A percentile compares a stretch with the other conserved stretches of the same genome.
Conservation (phyloP, 2,113 vertebrate species). For the Clupea harengus region DNA sequence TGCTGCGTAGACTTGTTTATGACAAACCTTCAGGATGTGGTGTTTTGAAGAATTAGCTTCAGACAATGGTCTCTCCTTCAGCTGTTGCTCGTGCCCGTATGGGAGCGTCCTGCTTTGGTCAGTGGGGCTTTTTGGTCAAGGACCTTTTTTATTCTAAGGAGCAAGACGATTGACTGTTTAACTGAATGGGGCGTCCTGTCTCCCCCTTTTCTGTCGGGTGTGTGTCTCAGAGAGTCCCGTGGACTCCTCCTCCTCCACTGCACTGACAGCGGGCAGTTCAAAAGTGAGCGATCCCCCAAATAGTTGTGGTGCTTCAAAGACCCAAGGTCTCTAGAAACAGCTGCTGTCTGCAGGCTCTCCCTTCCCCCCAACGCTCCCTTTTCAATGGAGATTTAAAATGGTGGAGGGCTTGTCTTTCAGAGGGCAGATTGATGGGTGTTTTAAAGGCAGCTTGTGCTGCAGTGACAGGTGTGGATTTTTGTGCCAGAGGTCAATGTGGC, state of each 20-base stretch:
- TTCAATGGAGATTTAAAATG: constrained; percentile 40
- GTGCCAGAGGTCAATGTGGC: constrained; percentile 30
- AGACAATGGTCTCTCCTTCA: background rate
- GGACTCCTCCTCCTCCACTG: background rate
- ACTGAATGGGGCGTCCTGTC: background rate
- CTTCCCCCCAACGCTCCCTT: background rate
- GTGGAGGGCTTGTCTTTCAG: constrained; percentile 37
- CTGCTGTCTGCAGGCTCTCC: constrained; percentile 51
- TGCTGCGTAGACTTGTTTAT: background rate
- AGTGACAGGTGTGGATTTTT: constrained; percentile 43
- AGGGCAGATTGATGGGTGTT: constrained; percentile 18
- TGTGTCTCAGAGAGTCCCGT: background rate
- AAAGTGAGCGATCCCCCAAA: constrained; percentile 22
- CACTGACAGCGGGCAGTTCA: constrained; percentile 16
- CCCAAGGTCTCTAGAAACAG: constrained; percentile 46
- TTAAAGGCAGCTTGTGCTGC: constrained; percentile 39
- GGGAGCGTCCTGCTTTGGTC: background rate
- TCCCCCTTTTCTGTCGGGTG: background rate
- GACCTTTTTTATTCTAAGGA: background rate
- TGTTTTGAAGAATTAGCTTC: background rate
- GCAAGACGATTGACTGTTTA: background rate
- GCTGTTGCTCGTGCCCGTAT: background rate
- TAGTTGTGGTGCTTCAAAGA: constrained; percentile 35
- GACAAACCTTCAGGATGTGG: constrained; percentile 5
- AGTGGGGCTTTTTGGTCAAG: background rate